A percentile compares a stretch with the other conserved stretches of the same genome.
Conservation (phyloP, 1,140 invertebrate genomes). For the Telenomus remus region DNA sequence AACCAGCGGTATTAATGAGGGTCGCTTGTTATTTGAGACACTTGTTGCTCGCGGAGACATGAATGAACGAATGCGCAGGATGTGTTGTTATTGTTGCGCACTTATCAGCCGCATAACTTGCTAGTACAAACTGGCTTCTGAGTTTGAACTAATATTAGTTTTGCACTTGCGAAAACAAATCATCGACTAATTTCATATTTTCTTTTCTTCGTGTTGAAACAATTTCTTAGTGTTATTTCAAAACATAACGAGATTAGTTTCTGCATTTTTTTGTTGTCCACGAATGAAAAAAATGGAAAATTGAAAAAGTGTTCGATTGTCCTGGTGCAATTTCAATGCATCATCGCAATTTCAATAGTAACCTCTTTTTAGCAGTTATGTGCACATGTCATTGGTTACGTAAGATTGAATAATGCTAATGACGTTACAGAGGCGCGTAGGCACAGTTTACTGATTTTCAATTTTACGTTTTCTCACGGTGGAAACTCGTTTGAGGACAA, state of each 20-base stretch:
- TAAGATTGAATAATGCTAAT: slow-evolving; percentile 41
- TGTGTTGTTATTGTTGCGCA: slow-evolving; percentile 25
- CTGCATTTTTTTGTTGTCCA: too few relatives aligned
- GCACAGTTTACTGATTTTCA: slow-evolving; percentile 24
- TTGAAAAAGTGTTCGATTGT: too few relatives aligned
- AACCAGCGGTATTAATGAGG: slow-evolving; percentile 26
- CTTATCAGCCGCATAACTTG: background rate
- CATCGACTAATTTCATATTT: too few relatives aligned
- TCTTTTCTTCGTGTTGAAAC: too few relatives aligned
- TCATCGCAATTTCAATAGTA: slow-evolving; percentile 15
- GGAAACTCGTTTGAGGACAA: background rate
- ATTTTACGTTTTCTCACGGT: slow-evolving; percentile 36
- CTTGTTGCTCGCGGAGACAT: slow-evolving; percentile 29
- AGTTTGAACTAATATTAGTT: background rate
- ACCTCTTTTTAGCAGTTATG: slow-evolving; percentile 22
- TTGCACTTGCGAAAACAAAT: too few relatives aligned
- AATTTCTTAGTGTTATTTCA: too few relatives aligned
- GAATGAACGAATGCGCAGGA: slow-evolving; percentile 37
- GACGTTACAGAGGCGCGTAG: slow-evolving; percentile 7
- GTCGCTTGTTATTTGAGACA: slow-evolving; percentile 34
- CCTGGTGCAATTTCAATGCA: slow-evolving; percentile 14
- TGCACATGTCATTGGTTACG: slow-evolving; percentile 20
- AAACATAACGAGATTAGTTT: too few relatives aligned
- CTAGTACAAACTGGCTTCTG: background rate
- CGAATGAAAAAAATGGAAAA: too few relatives aligned